These are phyloP conservation scores for Glyptemys insculpta DNA, from an alignment of 2,797 vertebrate species.

Conservation along the genomic window DNA sequence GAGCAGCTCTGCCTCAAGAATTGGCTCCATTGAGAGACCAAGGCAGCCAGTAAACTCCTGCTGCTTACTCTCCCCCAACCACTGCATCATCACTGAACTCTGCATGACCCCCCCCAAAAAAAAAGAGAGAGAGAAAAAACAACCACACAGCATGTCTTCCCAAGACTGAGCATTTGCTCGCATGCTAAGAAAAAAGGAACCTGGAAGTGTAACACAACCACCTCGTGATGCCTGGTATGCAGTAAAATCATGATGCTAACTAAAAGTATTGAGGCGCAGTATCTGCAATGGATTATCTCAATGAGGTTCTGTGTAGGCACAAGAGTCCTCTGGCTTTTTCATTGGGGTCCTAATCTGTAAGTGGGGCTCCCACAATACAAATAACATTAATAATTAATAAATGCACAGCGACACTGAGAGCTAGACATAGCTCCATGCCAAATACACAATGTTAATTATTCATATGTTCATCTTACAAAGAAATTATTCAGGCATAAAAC, in stretches of 20 bases:
- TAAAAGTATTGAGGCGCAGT: not conserved
- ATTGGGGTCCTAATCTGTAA: not conserved
- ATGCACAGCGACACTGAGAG: not conserved
- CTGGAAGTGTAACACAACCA: not conserved
- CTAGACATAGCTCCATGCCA: not conserved
- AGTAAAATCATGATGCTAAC: not conserved
- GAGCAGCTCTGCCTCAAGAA: accelerated
- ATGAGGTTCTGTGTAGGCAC: accelerated
- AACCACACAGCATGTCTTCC: not conserved
- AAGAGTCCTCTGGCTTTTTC: not conserved
- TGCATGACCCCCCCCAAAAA: accelerated
- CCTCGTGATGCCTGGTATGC: not conserved
- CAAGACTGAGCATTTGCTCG: not conserved
- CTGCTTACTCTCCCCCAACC: not conserved
- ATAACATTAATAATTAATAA: not conserved
- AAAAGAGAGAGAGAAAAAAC: accelerated
- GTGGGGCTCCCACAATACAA: not conserved
- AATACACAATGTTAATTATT: not conserved
- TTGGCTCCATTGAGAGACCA: not conserved
- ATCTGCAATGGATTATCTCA: accelerated
- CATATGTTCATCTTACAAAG: not conserved
- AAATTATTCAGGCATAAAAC: not conserved
- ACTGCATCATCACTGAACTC: accelerated
- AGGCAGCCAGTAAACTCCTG: not conserved
- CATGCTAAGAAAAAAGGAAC: not conserved